Evolutionary conservation across 2,113 vertebrate genomes (phyloP), one percentile per base, ranked within the genome.

Genomic region (Haemorhous mexicanus): DNA sequence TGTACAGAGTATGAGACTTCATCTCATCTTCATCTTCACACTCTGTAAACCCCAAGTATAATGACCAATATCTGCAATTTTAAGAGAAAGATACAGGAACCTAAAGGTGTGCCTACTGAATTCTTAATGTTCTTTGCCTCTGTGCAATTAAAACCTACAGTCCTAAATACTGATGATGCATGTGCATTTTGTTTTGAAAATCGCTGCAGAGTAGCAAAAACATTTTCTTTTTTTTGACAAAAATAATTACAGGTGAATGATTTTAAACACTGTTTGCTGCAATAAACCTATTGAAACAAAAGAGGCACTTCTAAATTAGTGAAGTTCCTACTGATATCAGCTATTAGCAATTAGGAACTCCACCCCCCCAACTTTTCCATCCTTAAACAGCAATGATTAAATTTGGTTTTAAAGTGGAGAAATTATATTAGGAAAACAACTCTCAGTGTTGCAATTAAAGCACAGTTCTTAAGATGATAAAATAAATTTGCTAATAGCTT

Each of bases 231-330:
- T 59, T 95, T 92, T 79, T 14, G 78, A 92, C 68, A 89, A 95
- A 95, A 92, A 93, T 97, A 96, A 97, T 96, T 94, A 94, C 93
- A 94, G 73, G 92, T 94, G 94, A 96, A 94, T 89, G 88, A 96
- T 94, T 96, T 95, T 90, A 96, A 96, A 81, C 93, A 96, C 67
- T 92, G 87, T 86, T 94, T 91, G 85, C 84, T 92, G 92, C 64
- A 90, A 90, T 93, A 96, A 96, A 82, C 85, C 95, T 72, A 96
- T 94, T 90, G 93, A 97, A 97, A 96, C 95, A 97, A 97, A 97
- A 96, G 92, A 97, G 96, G 92, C 92, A 96, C 93, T 96, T 96
- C 92, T 96, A 89, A 97, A 97, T 97, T 96, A 96, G 92, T 92
- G 88, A 95, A 95, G 94, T 90, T 97, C 92, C 83, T 89, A 96